Evolutionary conservation across 1,140 invertebrate species (phyloP), one percentile per base, ranked within the genome.

Genomic region (Temnothorax nylanderi): DNA sequence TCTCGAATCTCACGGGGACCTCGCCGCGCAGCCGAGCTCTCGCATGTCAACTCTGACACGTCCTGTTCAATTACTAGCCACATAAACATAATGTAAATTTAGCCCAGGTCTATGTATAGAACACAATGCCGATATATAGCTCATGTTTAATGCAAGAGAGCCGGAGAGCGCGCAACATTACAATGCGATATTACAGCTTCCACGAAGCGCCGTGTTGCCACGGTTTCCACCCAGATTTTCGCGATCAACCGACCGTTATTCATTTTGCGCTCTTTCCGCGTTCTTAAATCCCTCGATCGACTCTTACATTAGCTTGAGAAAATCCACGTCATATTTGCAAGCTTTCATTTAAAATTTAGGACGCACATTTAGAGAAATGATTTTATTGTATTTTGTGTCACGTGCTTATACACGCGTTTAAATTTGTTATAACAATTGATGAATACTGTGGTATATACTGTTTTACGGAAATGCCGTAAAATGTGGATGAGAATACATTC

Each of bases 131-230:
- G 78, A 86, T 62, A 88, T 86, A 90, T 91, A 75, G 54, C 91
- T 92, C 91, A 92, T 92, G 91, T 92, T 92, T 92, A 92, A 92
- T 92, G 91, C 89, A 92, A 47, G 77, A 88, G 85, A 84, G 60
- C 47, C 82, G 54, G 77, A 85, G 76, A 65, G 58, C 87, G 49
- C 54, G 60, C 67, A 71, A 86, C 88, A 85, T 90, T 91, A 89
- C 90, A 90, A 87, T 86, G 56, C 90, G 64, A 90, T 91, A 91
- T 91, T 91, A 88, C 89, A 90, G 76, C 78, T 78, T 75, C 89
- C 64, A 54, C 67, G 62, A 58, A 47, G 72, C 76, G 26, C 67
- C 80, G 71, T 60, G 88, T 87, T 82, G 74, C 71, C 72, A 58
- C 74, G 85, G 81, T 78, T 87, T 89, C 65, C 85, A 88, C 69